Percentiles rank a stretch among this genome's conserved stretches.
Conservation (phyloP, 2,888 invertebrate genomes). For the Emmelina monodactyla region DNA sequence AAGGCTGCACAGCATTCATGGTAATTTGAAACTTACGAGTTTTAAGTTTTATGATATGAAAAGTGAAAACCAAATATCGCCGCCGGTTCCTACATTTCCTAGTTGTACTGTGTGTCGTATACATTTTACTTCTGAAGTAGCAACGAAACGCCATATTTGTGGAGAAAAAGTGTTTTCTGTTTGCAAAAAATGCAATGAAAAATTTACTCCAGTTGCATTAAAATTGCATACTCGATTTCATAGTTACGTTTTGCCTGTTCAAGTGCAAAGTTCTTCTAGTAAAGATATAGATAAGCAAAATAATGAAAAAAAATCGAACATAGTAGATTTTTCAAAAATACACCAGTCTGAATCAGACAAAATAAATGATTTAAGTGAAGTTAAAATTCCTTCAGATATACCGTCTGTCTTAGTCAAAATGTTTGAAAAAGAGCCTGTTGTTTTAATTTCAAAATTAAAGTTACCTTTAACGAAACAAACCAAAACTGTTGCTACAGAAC, state of each 20-base stretch:
- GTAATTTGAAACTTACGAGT: constrained; percentile 27
- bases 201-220: constrained; percentile 28
- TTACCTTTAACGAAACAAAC: no score
- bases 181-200: constrained; percentile 32
- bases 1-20: constrained; percentile 23
- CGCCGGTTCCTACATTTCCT: constrained; percentile 36
- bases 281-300: background rate
- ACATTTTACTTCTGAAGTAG: constrained; percentile 28
- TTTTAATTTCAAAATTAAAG: no score
- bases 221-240: constrained; percentile 41
- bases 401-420: background rate
- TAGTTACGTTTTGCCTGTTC: constrained; percentile 20
- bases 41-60: constrained; percentile 33
- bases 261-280: background rate
- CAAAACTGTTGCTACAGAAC: no score
- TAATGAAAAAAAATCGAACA: background rate
- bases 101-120: constrained; percentile 31
- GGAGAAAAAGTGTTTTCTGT: constrained; percentile 22
- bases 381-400: background rate
- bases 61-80: constrained; percentile 24
- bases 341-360: constrained; percentile 1
- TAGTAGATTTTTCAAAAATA: constrained; percentile 11
- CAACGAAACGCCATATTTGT: constrained; percentile 27
- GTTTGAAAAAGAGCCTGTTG: no score
- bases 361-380: background rate